Evolutionary conservation across 2,113 vertebrate species (phyloP), one percentile per base, ranked within the genome.

Genomic region (Arenaria interpres): DNA sequence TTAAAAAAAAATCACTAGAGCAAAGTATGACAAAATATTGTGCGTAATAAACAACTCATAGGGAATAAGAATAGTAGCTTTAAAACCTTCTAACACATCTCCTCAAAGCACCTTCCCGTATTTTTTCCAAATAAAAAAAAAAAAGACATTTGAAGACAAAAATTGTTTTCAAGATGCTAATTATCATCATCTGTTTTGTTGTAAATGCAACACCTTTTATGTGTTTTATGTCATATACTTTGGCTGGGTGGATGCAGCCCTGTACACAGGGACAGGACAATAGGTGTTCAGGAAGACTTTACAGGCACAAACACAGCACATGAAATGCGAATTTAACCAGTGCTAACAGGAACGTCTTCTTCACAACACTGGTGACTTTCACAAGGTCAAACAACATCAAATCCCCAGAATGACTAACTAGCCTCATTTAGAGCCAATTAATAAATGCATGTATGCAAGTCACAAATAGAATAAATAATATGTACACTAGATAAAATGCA

Each of bases 21-120:
- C 89, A 63, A 72, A 91, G 62, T 84, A 91, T 59, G 48, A 89
- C 62, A 87, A 94, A 97, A 94, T 75, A 95, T 91, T 96, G 94
- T 97, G 86, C 96, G 94, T 94, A 75, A 96, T 89, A 96, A 89
- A 48, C 48, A 74, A 66, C 43, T 87, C 93, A 89, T 59, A 95
- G 43, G 73, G 75, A 93, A 80, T 81, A 96, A 88, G 83, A 79
- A 94, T 64, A 73, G 14, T 67, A 60, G 92, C 95, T 88, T 92
- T 66, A 91, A 91, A 96, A 87, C 43, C 66, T 82, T 80, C 69
- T 90, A 64, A 67, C 72, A 95, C 67, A 85, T 66, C 66, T 97
- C 76, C 89, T 56, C 78, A 84, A 77, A 84, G 41, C 30, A 59
- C 21, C 69, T 82, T 76, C 95, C 73, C 35, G 30, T 89, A 51